Evolutionary conservation across 2,888 invertebrate genomes (phyloP).

Genomic region (Amaurobius ferox): DNA sequence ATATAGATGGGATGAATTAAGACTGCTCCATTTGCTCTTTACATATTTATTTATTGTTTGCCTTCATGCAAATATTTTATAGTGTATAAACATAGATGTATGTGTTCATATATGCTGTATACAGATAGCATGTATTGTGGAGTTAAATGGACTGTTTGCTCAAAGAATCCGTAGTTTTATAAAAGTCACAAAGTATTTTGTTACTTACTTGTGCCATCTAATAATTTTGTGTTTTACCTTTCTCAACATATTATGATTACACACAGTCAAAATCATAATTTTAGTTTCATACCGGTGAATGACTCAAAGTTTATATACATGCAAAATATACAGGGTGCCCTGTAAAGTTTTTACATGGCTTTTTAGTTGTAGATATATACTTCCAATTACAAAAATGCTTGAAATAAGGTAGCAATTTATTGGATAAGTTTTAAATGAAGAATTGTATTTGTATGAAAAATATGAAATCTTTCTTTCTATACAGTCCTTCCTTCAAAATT

Average conservation of each 20-base stretch:
- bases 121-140: conserved; percentile 57
- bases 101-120: conserved; percentile 52
- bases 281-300: conserved; percentile 16
- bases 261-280: conserved; percentile 43
- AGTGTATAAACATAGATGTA: conserved; percentile 30
- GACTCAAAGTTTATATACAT: neutral
- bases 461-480: too few species aligned
- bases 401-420: too few species aligned
- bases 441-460: too few species aligned
- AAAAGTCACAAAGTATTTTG: conserved; percentile 72
- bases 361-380: too few species aligned
- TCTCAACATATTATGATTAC: conserved; percentile 5
- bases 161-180: conserved; percentile 70
- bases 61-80: conserved; percentile 31
- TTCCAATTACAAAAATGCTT: too few species aligned
- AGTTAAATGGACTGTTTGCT: conserved; percentile 69
- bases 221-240: conserved; percentile 35
- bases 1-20: neutral
- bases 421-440: too few species aligned
- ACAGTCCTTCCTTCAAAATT: too few species aligned
- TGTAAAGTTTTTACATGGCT: too few species aligned
- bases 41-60: conserved; percentile 60
- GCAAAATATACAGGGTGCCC: neutral
- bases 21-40: conserved; percentile 25
- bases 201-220: conserved; percentile 65